Base-by-base conservation (phyloP, 2,888 invertebrate species). In the Megalurothrips usitatus region DNA sequence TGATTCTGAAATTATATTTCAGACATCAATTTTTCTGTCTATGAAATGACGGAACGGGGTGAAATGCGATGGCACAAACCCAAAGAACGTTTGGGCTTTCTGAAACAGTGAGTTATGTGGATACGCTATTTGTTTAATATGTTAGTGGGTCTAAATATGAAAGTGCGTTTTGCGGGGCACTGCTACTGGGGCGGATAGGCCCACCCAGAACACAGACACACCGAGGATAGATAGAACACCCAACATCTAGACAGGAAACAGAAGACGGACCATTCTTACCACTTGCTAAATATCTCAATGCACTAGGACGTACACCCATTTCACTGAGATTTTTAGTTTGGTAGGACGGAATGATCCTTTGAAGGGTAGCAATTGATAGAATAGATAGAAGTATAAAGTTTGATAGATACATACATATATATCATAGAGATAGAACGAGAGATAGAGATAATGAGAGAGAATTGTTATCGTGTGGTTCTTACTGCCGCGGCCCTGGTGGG, bases 391-490 rank as follows among this genome's bases (percentile, higher is more conserved):
- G 79, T 81, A 83, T 82, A 83, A 81, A 81, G 82, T 80, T 81
- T 79, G 81, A 82, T 81, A 81, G 58, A 82, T 26, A 75, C 68
- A 82, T 79, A 79, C 81, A 58, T 52, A 80, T 80, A 82, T 23
- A 26, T 68, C n/a, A 43, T 14, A 80, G 49, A 48, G 43, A 80
- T 23, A 82, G 34, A 34, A 49, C 26, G 86, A 88, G 49, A 81
- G 49, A 78, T 49, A 80, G 79, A 79, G 19, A 80, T 79, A 82
- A 79, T 80, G 43, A 43, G n/a, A 78, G 1, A 17, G 52, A 63
- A 83, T 82, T 79, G 80, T 75, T 82, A 80, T 43, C 49, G 58
- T 43, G 47, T 34, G 63, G 79, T 23, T 48, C 79, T 49, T 49
- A 79, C 68, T 75, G 68, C 68, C 68, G 68, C 68, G 68, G 68